Base-by-base conservation (phyloP, 2,797 vertebrate species). In the Rhynchonycteris naso region DNA sequence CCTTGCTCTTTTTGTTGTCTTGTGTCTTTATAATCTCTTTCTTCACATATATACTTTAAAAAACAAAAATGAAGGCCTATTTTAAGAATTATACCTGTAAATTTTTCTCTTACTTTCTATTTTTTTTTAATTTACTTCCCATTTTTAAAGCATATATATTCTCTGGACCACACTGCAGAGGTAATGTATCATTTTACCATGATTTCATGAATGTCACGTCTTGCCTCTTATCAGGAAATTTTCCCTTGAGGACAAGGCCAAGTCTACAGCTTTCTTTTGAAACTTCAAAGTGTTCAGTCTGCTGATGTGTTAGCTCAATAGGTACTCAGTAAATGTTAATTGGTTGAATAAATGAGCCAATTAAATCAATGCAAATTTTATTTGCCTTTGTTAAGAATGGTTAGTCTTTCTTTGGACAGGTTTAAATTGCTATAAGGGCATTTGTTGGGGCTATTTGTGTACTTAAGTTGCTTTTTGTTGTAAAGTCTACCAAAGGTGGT, bases 331-430 rank as follows among this genome's bases (percentile, higher is more conserved):
- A 94, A 91, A 93, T 92, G 63, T 72, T 93, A 91, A 59, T 90
- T 83, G 47, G 35, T 87, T 86, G 66, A 87, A 89, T 95, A 88
- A 65, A 61, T 80, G 65, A 94, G 52, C 38, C 95, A 97, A 98
- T 98, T 97, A 96, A 92, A 97, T 66, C 91, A 85, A 94, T 91
- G 81, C 92, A 97, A 91, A 92, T 95, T 85, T 16, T 82, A n/a
- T 96, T 98, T 96, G 97, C 96, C 94, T 98, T 97, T 85, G 35
- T 95, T 89, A 97, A 94, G 97, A 98, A 97, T 97, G 89, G 96
- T 96, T 81, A 66, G 95, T 89, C 52, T 71, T 89, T 78, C 28
- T 90, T 59, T 56, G 35, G 43, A 65, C 9, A 35, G 11, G 12
- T 76, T 93, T 95, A 85, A 87, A 90, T 89, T 65, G 30, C 22